These are phyloP conservation scores for Setipinna tenuifilis DNA, from an alignment of 2,797 vertebrate species.

Conservation along the genomic window DNA sequence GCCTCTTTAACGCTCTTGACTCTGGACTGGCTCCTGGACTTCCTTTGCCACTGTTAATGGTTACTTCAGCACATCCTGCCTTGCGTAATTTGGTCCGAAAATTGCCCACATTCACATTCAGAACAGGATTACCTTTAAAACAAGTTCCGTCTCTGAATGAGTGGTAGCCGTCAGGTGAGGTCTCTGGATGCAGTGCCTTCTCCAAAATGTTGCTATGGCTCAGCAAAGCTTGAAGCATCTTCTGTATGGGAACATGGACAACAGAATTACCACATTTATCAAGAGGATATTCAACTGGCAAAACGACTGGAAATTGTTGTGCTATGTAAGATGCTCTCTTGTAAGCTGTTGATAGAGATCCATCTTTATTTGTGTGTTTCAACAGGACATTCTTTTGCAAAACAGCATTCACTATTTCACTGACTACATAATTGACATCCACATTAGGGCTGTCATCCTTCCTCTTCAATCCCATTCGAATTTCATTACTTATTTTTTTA, in stretches of 20 bases:
- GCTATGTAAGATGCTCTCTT: constrained; percentile 25
- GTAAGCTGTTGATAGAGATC: background rate
- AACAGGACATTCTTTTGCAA: background rate
- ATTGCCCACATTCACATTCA: constrained; percentile 25
- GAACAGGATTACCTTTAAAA: too few relatives aligned
- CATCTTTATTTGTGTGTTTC: background rate
- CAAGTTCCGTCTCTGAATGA: too few relatives aligned
- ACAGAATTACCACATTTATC: background rate
- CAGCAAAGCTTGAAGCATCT: background rate
- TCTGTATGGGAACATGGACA: constrained; percentile 15
- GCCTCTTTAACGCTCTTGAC: constrained; percentile 38
- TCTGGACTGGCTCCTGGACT: background rate
- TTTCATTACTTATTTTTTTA: too few relatives aligned
- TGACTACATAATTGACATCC: background rate
- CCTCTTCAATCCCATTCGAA: too few relatives aligned
- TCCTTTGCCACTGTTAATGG: constrained; percentile 18
- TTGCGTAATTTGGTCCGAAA: constrained; percentile 39
- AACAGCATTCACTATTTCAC: background rate
- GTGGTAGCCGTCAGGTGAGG: too few relatives aligned
- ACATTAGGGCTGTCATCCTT: too few relatives aligned
- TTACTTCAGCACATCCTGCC: constrained; percentile 40
- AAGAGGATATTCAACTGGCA: constrained; percentile 25
- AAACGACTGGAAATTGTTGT: constrained; percentile 28
- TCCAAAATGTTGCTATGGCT: too few relatives aligned
- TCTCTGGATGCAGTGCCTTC: too few relatives aligned